These are phyloP conservation scores for Elachura formosa DNA, from an alignment of 2,113 vertebrate genomes.

Conservation along the genomic window DNA sequence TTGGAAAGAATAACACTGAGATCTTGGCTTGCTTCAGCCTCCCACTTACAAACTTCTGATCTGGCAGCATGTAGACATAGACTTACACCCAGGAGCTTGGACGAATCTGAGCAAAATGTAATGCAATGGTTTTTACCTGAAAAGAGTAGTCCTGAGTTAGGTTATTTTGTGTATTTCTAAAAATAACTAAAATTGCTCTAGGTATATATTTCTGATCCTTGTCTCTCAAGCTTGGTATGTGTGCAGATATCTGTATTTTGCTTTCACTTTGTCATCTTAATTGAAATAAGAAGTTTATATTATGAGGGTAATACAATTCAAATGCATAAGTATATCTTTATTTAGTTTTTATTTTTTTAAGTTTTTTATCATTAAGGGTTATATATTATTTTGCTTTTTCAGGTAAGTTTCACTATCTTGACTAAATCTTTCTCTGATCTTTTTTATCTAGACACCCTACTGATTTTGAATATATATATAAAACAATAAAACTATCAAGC, in stretches of 20 bases:
- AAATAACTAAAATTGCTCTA: neutral
- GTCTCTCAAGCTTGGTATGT: neutral
- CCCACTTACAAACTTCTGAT: constrained; percentile 11
- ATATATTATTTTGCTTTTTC: neutral
- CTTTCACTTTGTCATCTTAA: neutral
- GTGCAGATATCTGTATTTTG: neutral
- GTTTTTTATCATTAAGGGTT: neutral
- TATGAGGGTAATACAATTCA: neutral
- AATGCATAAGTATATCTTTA: neutral
- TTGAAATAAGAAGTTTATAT: neutral
- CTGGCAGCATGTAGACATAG: neutral
- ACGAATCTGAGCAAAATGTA: neutral
- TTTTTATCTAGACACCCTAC: neutral
- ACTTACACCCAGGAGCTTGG: neutral
- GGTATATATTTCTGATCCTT: neutral
- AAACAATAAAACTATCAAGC: neutral
- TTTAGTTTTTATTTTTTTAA: neutral
- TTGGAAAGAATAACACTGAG: neutral
- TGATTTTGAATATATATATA: neutral
- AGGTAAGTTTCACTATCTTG: neutral
- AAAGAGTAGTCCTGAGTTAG: neutral
- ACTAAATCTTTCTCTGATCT: neutral
- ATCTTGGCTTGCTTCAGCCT: neutral
- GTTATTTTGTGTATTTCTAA: neutral
- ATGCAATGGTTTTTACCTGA: neutral